Percentiles rank a stretch among this genome's conserved stretches.
Evolutionary conservation across 2,888 invertebrate genomes (phyloP).

Genomic region (Arctia plantaginis): DNA sequence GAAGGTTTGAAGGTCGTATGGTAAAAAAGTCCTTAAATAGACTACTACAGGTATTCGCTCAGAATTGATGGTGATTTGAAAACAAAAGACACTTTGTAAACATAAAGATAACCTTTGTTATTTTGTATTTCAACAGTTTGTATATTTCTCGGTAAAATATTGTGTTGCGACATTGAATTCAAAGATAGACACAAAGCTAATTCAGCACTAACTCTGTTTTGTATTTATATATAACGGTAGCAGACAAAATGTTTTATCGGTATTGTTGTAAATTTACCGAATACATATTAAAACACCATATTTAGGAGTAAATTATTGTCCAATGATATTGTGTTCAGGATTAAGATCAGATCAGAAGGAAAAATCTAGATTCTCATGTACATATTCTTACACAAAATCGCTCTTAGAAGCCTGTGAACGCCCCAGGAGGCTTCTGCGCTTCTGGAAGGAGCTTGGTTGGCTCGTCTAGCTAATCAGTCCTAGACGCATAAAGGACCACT

Average conservation of each 20-base stretch:
- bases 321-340: too few species aligned
- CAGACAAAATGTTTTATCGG: neutral
- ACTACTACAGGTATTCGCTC: neutral
- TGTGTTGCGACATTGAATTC: slow-evolving; percentile 1
- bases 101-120: neutral
- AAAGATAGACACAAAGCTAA: slow-evolving; percentile 12
- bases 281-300: neutral
- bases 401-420: too few species aligned
- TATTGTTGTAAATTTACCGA: neutral
- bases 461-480: too few species aligned
- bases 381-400: too few species aligned
- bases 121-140: neutral
- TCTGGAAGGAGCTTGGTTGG: too few species aligned
- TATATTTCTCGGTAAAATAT: neutral
- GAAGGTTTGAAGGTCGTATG: too few species aligned
- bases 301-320: too few species aligned
- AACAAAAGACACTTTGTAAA: neutral
- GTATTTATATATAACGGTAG: neutral
- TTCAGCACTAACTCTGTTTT: slow-evolving; percentile 10
- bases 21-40: neutral
- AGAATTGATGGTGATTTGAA: neutral
- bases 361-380: too few species aligned
- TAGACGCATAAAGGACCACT: too few species aligned
- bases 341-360: too few species aligned
- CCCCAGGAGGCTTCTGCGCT: too few species aligned